phyloP scores from a whole-genome alignment of 2,113 vertebrate species.

The Callipepla californica region DNA sequence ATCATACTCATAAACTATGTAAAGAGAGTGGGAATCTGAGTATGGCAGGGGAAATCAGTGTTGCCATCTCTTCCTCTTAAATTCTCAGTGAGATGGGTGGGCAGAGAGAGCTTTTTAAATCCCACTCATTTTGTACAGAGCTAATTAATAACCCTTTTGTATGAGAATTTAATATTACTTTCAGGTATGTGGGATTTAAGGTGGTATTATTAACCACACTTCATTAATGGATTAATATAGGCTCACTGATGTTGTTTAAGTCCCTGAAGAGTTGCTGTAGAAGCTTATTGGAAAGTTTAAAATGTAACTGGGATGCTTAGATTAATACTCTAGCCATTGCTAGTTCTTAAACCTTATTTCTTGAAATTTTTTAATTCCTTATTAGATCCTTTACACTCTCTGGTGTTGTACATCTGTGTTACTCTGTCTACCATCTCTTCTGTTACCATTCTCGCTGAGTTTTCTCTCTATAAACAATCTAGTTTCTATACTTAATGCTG shows the following conservation, averaged over 20 bases:
- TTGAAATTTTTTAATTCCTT: background rate
- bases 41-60: background rate
- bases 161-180: background rate
- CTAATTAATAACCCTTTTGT: background rate
- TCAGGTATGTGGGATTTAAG: background rate
- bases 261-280: background rate
- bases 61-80: background rate
- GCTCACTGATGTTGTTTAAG: background rate
- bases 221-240: background rate
- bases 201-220: background rate
- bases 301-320: background rate
- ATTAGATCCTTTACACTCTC: background rate
- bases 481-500: background rate
- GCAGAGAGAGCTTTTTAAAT: background rate
- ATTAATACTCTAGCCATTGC: background rate
- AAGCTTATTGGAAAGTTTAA: background rate
- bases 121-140: background rate
- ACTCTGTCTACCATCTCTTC: background rate
- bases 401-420: rapidly evolving
- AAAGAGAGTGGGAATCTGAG: background rate
- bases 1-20: background rate
- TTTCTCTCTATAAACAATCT: background rate
- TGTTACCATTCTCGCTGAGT: background rate
- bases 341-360: background rate
- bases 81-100: background rate